Evolutionary conservation across 2,113 vertebrate species (phyloP).

Genomic region (Monopterus albus): DNA sequence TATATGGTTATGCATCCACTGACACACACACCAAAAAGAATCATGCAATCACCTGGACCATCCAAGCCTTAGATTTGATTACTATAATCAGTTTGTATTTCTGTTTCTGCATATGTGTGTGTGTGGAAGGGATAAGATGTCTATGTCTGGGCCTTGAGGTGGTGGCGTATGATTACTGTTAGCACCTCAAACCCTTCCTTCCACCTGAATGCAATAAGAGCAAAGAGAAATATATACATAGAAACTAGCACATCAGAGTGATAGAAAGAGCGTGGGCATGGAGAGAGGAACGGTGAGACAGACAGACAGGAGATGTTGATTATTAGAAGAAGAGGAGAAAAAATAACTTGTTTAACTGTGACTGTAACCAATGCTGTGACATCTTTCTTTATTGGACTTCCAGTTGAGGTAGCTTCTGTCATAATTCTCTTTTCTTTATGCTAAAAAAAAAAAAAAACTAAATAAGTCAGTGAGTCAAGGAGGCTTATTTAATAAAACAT

Average conservation of each 20-base stretch:
- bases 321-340: not conserved
- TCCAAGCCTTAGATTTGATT: slow-evolving; percentile 26
- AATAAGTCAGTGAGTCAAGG: too few relatives aligned
- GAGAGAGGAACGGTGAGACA: not conserved
- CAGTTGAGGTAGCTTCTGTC: too few relatives aligned
- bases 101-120: slow-evolving; percentile 6
- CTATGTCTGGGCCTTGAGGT: slow-evolving; percentile 13
- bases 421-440: too few relatives aligned
- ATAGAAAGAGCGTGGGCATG: not conserved
- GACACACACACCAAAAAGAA: slow-evolving; percentile 4
- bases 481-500: not conserved
- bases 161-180: slow-evolving; percentile 61
- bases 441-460: too few relatives aligned
- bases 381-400: not conserved
- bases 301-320: not conserved
- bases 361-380: too few relatives aligned
- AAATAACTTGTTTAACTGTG: not conserved
- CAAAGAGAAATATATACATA: slow-evolving; percentile 16
- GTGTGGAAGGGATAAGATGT: not conserved
- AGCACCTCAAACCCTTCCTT: slow-evolving; percentile 61
- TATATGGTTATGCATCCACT: not conserved
- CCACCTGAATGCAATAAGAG: slow-evolving; percentile 45
- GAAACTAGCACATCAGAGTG: slow-evolving; percentile 19
- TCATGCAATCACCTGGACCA: not conserved
- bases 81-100: slow-evolving; percentile 50